Conservation (phyloP, 2,113 vertebrate genomes). For the Plecotus auritus region DNA sequence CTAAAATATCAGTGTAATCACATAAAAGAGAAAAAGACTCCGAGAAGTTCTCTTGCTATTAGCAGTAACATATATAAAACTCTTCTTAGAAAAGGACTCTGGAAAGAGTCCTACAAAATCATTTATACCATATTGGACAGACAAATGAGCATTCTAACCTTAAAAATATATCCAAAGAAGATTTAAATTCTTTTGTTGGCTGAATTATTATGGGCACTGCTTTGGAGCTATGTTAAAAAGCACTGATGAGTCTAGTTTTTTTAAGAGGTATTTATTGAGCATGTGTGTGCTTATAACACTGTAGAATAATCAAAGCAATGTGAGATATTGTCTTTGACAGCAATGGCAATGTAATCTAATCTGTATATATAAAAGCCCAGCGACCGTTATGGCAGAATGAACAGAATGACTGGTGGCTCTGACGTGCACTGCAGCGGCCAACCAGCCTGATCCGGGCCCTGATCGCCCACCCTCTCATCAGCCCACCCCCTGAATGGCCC, state of each 20-base stretch:
- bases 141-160: constrained; percentile 61
- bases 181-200: constrained; percentile 32
- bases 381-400: no score
- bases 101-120: constrained; percentile 42
- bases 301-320: not conserved
- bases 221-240: not conserved
- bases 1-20: constrained; percentile 70
- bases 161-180: constrained; percentile 52
- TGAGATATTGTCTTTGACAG: not conserved
- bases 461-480: no score
- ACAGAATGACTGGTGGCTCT: no score
- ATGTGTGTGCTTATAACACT: not conserved
- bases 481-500: no score
- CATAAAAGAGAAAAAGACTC: constrained; percentile 65
- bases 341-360: not conserved
- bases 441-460: no score
- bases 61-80: constrained; percentile 64
- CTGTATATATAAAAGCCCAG: no score
- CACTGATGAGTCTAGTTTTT: not conserved
- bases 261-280: constrained; percentile 33
- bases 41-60: constrained; percentile 66
- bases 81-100: constrained; percentile 45
- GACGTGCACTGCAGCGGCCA: no score
- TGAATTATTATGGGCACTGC: constrained; percentile 20
- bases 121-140: constrained; percentile 50